Evolutionary conservation across 2,113 vertebrate species (phyloP), one percentile per base, ranked within the genome.

Genomic region (Miniopterus natalensis): DNA sequence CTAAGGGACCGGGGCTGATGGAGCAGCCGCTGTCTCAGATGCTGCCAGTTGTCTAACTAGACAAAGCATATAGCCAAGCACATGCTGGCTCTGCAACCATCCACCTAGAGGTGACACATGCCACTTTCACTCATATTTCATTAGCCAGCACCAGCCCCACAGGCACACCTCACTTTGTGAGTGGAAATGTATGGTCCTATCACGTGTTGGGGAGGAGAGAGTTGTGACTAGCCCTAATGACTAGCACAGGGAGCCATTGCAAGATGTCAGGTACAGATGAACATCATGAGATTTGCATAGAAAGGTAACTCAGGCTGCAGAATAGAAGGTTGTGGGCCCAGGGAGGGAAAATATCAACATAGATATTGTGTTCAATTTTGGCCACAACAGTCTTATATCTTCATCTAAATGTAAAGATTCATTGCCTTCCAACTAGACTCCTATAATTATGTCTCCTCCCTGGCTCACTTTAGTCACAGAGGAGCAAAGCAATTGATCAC

Each of bases 401-500:
- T 94, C 80, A 63, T 88, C 45, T 90, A 53, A 88, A 74, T 47
- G 36, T 87, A 81, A 89, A 84, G 63, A 77, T 20, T 84, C 47
- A 66, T 86, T 85, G 36, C 61, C 55, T 93, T 90, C 49, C 74
- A 85, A 74, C 42, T 73, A 14, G n/a, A 78, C 73, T 85, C 68
- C 47, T 73, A 47, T 61, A 90, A 55, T 86, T 94, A 88, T 68
- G 88, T 94, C 78, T 92, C 45, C 85, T 78, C 51, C 42, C 36
- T 70, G 73, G 27, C 73, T 96, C 78, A 9, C 55, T 81, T 85
- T 81, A 85, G 71, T 90, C 85, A 36, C 57, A 65, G 63, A 83
- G 94, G 51, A 96, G 65, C 66, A 86, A 96, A 95, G 87, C 63
- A 83, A 18, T 86, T 92, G 90, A 95, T 95, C 78, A 90, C 80